phyloP scores from a whole-genome alignment of 1,140 invertebrate genomes.

The Philotrypesis tridentata region DNA sequence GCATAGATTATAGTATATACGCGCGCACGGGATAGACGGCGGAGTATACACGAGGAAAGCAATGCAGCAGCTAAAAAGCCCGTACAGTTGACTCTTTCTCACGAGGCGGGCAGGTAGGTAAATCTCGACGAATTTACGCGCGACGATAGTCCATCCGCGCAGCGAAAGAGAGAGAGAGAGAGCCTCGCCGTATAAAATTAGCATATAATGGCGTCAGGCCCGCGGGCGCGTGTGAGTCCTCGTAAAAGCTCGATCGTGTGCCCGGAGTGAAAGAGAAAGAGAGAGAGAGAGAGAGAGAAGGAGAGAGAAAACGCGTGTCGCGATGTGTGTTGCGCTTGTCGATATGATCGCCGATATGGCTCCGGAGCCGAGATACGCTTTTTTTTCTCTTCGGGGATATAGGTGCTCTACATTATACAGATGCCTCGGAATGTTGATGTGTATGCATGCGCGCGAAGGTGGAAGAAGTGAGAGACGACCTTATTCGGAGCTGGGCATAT shows the following conservation, averaged over 20 bases:
- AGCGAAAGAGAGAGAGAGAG: too few relatives aligned
- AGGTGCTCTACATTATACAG: background rate
- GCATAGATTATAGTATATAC: conserved; percentile 42
- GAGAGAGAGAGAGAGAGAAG: background rate
- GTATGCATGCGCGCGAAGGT: background rate
- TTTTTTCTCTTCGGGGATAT: background rate
- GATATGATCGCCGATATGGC: conserved; percentile 35
- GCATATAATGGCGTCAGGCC: conserved; percentile 63
- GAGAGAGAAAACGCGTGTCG: background rate
- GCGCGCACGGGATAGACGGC: background rate
- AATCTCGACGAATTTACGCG: conserved; percentile 58
- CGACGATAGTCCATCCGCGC: conserved; percentile 56
- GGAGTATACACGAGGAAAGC: too few relatives aligned
- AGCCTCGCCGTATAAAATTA: conserved; percentile 57
- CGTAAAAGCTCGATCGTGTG: conserved; percentile 21
- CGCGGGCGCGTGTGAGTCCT: conserved; percentile 1
- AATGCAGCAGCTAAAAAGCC: conserved; percentile 46
- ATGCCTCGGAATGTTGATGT: background rate
- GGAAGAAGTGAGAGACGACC: too few relatives aligned
- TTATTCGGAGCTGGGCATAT: too few relatives aligned
- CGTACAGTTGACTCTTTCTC: conserved; percentile 54
- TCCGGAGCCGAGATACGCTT: background rate
- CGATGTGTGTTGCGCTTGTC: background rate
- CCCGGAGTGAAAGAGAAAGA: background rate
- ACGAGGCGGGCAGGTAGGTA: conserved; percentile 60